Percentiles rank a stretch among this genome's conserved stretches.
These are phyloP conservation scores for Lithophane ornitopus DNA, from an alignment of 2,888 invertebrate genomes.

Conservation along the genomic window DNA sequence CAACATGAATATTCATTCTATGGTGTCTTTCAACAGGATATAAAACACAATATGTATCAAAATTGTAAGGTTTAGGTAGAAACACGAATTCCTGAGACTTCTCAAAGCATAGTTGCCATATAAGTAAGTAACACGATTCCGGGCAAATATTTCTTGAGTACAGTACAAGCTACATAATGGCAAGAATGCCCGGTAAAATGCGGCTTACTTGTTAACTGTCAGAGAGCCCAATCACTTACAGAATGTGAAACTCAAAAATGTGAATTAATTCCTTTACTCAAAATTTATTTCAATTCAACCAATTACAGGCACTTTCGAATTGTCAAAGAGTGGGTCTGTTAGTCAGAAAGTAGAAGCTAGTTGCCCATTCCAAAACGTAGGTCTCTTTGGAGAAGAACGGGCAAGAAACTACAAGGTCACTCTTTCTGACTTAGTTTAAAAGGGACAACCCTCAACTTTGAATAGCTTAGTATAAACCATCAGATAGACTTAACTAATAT, in stretches of 20 bases:
- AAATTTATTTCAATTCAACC: too few relatives aligned
- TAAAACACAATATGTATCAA: background rate
- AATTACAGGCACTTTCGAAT: too few relatives aligned
- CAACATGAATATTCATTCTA: background rate
- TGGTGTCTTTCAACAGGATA: background rate
- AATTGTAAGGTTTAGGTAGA: background rate
- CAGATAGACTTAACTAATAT: background rate
- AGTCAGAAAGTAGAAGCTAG: too few relatives aligned
- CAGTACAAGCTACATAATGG: background rate
- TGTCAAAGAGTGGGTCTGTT: too few relatives aligned
- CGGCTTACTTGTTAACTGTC: constrained; percentile 1
- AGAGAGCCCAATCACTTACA: constrained; percentile 1
- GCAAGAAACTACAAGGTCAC: too few relatives aligned
- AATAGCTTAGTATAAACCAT: too few relatives aligned
- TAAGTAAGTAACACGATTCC: constrained; percentile 12
- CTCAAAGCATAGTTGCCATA: background rate
- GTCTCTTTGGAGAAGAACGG: too few relatives aligned
- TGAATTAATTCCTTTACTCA: background rate
- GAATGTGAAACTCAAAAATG: constrained; percentile 13
- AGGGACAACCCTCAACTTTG: background rate
- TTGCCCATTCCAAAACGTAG: too few relatives aligned
- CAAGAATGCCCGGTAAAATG: background rate
- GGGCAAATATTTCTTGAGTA: constrained; percentile 1
- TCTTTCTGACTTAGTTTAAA: background rate
- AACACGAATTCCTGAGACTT: constrained; percentile 18